Evolutionary conservation across 2,113 vertebrate species (phyloP).

Genomic region (Coturnix japonica): DNA sequence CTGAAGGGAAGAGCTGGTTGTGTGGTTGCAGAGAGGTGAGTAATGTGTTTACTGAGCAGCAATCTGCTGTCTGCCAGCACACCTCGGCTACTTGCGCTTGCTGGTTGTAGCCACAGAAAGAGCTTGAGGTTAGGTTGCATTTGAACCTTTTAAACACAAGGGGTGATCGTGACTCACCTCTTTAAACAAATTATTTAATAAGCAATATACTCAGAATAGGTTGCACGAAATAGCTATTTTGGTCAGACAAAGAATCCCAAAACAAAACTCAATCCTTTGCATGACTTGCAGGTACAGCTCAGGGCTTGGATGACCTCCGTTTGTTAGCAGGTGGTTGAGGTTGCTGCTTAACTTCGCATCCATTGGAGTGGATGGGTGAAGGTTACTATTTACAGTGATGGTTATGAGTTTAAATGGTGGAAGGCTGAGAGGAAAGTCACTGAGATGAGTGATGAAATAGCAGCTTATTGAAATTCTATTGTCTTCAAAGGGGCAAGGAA

Average conservation of each 20-base stretch:
- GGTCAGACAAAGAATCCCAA: not conserved
- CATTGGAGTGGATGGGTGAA: not conserved
- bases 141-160: not conserved
- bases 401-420: not conserved
- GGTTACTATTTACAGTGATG: not conserved
- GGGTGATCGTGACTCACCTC: not conserved
- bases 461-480: not conserved
- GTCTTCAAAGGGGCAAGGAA: not conserved
- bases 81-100: conserved; percentile 9
- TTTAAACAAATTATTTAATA: conserved; percentile 24
- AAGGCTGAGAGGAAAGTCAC: not conserved
- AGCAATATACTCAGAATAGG: not conserved
- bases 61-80: conserved; percentile 31
- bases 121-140: not conserved
- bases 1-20: not conserved
- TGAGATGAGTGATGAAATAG: not conserved
- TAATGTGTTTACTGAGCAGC: not conserved
- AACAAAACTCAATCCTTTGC: not conserved
- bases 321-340: not conserved
- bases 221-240: not conserved
- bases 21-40: not conserved
- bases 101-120: conserved; percentile 26
- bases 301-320: not conserved
- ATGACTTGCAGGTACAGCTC: not conserved
- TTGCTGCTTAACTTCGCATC: not conserved